Evolutionary conservation across 2,113 vertebrate species (phyloP).

Genomic region (Hymenochirus boettgeri): DNA sequence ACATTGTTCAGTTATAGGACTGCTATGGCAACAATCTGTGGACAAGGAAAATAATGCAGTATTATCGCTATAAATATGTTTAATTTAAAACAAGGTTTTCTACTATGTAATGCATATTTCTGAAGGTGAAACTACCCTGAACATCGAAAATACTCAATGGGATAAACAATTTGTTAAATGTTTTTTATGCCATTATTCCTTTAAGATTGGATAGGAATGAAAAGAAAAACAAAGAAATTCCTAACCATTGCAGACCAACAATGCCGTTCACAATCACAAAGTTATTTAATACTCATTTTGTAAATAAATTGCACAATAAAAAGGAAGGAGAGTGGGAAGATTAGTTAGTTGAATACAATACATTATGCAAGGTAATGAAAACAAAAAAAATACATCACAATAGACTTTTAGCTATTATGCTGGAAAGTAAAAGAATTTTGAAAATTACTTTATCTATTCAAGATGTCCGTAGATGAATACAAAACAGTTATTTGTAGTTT

Average conservation of each 20-base stretch:
- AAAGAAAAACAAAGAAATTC: background rate
- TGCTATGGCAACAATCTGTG: too few species aligned
- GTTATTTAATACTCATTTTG: background rate
- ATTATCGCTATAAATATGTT: too few species aligned
- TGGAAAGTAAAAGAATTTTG: constrained; percentile 8
- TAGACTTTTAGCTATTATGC: constrained; percentile 6
- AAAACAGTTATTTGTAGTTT: constrained; percentile 29
- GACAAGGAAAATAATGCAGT: too few species aligned
- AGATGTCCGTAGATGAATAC: constrained; percentile 16
- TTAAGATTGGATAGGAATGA: background rate
- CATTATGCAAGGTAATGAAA: constrained; percentile 20
- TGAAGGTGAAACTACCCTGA: too few species aligned
- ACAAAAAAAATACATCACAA: constrained; percentile 13
- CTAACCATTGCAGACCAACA: background rate
- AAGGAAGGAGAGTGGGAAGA: background rate
- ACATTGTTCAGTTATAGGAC: too few species aligned
- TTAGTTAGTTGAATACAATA: constrained; percentile 20
- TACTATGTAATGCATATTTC: too few species aligned
- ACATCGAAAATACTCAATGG: too few species aligned
- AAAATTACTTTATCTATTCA: constrained; percentile 33
- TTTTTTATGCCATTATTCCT: too few species aligned
- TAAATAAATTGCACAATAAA: background rate
- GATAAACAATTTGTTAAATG: too few species aligned
- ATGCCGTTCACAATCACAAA: background rate
- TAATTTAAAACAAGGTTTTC: too few species aligned